Evolutionary conservation across 2,797 vertebrate species (phyloP).

Genomic region (Phalloptychus januarius): DNA sequence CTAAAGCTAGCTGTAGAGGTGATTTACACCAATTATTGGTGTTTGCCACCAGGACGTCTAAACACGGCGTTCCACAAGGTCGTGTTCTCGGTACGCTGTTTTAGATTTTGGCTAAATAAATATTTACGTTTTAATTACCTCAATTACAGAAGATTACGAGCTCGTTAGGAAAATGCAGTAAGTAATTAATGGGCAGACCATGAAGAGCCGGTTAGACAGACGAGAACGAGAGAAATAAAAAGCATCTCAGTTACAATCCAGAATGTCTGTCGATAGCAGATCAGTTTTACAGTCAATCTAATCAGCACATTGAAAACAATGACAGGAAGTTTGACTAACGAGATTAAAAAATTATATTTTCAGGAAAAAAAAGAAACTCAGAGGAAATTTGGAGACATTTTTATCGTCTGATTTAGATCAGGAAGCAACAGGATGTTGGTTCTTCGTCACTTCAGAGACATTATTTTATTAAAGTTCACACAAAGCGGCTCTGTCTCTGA

Average conservation of each 20-base stretch:
- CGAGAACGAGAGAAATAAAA: background rate
- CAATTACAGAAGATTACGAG: background rate
- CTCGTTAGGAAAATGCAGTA: background rate
- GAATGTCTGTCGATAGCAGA: background rate
- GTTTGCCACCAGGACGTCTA: background rate
- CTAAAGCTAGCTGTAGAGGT: background rate
- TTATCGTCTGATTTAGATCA: background rate
- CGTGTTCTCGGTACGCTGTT: background rate
- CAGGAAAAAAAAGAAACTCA: background rate
- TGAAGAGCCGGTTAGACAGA: background rate
- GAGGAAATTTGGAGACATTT: background rate
- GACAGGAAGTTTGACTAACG: background rate
- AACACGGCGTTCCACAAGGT: background rate
- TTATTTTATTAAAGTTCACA: background rate
- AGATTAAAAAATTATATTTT: background rate
- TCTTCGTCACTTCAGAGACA: background rate
- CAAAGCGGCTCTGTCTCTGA: constrained; percentile 25
- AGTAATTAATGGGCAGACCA: background rate
- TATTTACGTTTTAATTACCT: background rate
- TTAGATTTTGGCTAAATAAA: background rate
- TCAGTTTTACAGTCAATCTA: background rate
- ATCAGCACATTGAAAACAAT: background rate
- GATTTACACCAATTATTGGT: background rate
- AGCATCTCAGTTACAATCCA: no score
- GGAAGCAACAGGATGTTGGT: background rate